phyloP scores from a whole-genome alignment of 2,113 vertebrate species.

The Microcebus ravelobensis region DNA sequence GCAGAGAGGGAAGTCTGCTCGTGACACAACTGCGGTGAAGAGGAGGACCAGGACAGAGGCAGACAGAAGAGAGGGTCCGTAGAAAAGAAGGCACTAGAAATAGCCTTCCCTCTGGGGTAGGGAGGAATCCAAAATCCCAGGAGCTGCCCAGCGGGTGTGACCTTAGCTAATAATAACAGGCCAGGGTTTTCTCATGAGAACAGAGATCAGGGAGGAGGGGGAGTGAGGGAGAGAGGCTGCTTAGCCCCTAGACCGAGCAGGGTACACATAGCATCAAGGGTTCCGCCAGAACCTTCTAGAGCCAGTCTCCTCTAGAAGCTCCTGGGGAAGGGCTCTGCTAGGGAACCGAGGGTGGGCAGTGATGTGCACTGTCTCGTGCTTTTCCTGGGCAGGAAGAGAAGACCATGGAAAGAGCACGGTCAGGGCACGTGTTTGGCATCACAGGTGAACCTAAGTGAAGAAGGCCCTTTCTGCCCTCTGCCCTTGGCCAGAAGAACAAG shows the following conservation, averaged over 20 bases:
- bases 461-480: not conserved
- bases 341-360: not conserved
- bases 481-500: not conserved
- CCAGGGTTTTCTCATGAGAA: slow-evolving; percentile 62
- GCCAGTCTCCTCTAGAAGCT: not conserved
- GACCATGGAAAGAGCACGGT: not conserved
- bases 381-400: not conserved
- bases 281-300: not conserved
- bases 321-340: not conserved
- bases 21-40: not conserved
- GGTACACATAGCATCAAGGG: not conserved
- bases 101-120: not conserved
- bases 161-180: slow-evolving; percentile 19
- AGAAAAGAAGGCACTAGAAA: slow-evolving; percentile 26
- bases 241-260: not conserved
- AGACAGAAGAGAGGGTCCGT: not conserved
- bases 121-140: not conserved
- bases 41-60: not conserved
- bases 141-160: not conserved
- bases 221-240: not conserved
- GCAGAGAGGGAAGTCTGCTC: not conserved
- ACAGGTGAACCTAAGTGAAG: not conserved
- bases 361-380: not conserved
- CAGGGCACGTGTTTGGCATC: not conserved
- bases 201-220: not conserved